Evolutionary conservation across 2,888 invertebrate species (phyloP), one percentile per base, ranked within the genome.

Genomic region (Acrobasis consociella): DNA sequence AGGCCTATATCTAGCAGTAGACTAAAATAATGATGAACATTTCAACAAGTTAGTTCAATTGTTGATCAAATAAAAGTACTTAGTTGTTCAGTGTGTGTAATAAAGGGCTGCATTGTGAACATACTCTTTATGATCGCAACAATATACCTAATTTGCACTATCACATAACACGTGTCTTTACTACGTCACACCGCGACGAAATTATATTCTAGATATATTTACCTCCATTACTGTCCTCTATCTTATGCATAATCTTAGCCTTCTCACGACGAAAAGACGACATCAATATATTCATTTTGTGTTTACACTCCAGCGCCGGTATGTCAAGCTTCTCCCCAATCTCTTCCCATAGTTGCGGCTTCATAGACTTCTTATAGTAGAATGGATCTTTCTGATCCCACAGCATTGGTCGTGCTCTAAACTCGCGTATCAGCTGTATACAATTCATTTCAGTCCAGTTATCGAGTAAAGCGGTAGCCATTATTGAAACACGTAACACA

Each of bases 191-290:
- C n/a, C 5, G 5, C 46, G 5, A 46, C 7, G 3, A 46, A 46
- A n/a, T 31, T 31, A 31, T 31, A 31, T 31, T 7, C 31, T 8
- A 62, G 58, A 61, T 49, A 51, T 38, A 52, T 46, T 64, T 64
- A 71, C 75, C 76, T 65, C 66, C 38, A 17, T 62, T 58, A 10
- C 31, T 42, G n/a, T 70, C 69, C 53, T 60, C 64, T 56, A 71
- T 38, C 55, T 73, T 69, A 46, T 73, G 71, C 64, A 72, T 66
- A 17, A 77, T 69, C 69, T 77, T 84, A 0, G 77, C 69, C 65
- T 84, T 85, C 72, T 83, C 84, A 66, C 83, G 72, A 69, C 82
- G 71, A 64, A 82, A 81, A 22, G 80, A 80, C 15, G 82, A 80
- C 73, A 78, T 73, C 49, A 84, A 68, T 65, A 77, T 70, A 10